phyloP scores from a whole-genome alignment of 2,113 vertebrate genomes.

The Pollachius pollachius region DNA sequence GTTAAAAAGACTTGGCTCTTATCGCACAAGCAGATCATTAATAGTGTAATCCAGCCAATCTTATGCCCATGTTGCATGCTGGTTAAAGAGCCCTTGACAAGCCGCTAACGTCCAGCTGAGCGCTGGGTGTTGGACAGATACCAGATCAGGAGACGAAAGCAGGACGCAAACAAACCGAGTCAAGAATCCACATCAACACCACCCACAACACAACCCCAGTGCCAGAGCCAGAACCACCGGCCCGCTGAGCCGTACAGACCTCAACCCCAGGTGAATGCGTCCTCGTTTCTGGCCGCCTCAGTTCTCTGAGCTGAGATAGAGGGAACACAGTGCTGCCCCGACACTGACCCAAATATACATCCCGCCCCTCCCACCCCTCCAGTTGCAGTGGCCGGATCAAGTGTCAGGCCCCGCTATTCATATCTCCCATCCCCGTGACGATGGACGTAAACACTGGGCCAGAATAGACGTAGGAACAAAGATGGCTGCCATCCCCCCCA shows the following conservation, averaged over 20 bases:
- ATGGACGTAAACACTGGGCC: constrained; percentile 45
- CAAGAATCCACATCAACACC: constrained; percentile 8
- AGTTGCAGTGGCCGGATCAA: constrained; percentile 53
- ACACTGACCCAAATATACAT: constrained; percentile 57
- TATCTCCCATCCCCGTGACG: constrained; percentile 63
- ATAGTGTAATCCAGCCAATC: neutral
- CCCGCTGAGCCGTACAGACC: constrained; percentile 41
- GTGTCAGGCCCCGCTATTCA: constrained; percentile 73
- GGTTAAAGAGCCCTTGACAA: no score
- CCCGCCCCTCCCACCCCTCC: constrained; percentile 26
- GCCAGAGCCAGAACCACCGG: constrained; percentile 18
- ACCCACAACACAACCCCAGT: neutral
- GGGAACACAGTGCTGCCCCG: constrained; percentile 20
- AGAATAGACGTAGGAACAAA: constrained; percentile 32
- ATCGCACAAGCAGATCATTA: constrained; percentile 11
- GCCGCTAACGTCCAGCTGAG: no score
- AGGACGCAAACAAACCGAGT: neutral
- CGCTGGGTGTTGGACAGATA: no score
- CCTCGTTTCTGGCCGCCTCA: neutral
- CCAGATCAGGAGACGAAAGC: constrained; percentile 5
- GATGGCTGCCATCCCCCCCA: constrained; percentile 16
- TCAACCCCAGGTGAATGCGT: constrained; percentile 32
- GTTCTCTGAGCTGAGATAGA: constrained; percentile 30
- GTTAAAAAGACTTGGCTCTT: neutral
- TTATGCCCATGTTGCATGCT: no score